These are phyloP conservation scores for Hypotaenidia okinawae DNA, from an alignment of 2,797 vertebrate species.

Conservation along the genomic window DNA sequence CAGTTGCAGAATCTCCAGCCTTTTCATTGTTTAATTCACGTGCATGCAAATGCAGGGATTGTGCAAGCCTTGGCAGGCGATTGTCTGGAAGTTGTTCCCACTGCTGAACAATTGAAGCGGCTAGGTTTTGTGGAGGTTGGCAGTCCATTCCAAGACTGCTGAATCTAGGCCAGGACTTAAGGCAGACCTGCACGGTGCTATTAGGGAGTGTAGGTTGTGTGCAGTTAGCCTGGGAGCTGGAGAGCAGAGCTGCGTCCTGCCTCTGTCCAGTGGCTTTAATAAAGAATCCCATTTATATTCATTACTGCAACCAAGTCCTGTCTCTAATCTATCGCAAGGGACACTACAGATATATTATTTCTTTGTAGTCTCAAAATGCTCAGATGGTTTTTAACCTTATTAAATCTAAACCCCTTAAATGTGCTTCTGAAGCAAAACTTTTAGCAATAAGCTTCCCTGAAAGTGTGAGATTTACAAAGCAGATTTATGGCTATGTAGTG, in stretches of 20 bases:
- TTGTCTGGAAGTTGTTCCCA: neutral
- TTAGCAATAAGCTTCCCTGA: conserved; percentile 44
- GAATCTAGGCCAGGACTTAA: conserved; percentile 57
- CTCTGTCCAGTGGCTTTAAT: conserved; percentile 66
- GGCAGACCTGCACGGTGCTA: neutral
- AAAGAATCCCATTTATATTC: conserved; percentile 67
- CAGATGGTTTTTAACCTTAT: conserved; percentile 64
- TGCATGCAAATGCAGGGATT: neutral
- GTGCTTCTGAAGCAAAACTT: conserved; percentile 65
- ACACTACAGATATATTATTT: conserved; percentile 54
- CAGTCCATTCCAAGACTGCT: conserved; percentile 40
- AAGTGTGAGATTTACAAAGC: conserved; percentile 48
- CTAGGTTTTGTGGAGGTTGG: neutral
- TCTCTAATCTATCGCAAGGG: conserved; percentile 63
- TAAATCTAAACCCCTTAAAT: conserved; percentile 55
- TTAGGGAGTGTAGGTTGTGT: conserved; percentile 21
- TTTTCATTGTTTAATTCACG: conserved; percentile 32
- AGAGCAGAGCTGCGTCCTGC: conserved; percentile 14
- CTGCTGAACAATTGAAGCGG: neutral
- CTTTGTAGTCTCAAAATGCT: conserved; percentile 60
- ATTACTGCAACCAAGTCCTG: conserved; percentile 46
- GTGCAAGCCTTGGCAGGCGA: conserved; percentile 9
- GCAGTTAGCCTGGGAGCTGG: conserved; percentile 39
- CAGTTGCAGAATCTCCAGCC: neutral
- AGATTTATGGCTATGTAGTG: conserved; percentile 25